phyloP scores from a whole-genome alignment of 2,888 invertebrate genomes.

The Ecliptopera silaceata region DNA sequence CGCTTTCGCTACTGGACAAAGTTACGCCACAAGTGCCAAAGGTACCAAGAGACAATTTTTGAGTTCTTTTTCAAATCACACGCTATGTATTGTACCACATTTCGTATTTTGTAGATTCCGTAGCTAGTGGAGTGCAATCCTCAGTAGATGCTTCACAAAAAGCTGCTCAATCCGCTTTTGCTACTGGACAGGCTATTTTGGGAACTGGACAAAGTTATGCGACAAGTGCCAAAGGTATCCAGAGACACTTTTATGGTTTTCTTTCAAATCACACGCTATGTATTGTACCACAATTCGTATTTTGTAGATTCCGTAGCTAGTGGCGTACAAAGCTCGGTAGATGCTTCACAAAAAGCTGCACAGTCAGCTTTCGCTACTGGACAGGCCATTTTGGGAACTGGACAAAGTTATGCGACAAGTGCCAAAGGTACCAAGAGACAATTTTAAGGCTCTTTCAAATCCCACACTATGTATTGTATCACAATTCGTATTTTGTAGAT shows the following conservation, averaged over 20 bases:
- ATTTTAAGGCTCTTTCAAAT: no score
- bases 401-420: slow-evolving; percentile 41
- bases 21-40: slow-evolving; percentile 49
- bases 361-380: slow-evolving; percentile 44
- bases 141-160: slow-evolving; percentile 58
- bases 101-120: slow-evolving; percentile 56
- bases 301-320: slow-evolving; percentile 43
- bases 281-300: no score
- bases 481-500: slow-evolving; percentile 63
- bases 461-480: no score
- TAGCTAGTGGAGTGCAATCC: slow-evolving; percentile 51
- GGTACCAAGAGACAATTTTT: slow-evolving; percentile 35
- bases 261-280: no score
- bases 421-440: slow-evolving; percentile 52
- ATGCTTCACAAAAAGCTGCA: slow-evolving; percentile 51
- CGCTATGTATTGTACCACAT: neutral
- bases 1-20: slow-evolving; percentile 49
- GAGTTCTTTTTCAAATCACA: no score
- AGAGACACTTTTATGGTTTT: no score
- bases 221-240: no score
- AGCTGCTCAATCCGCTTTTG: slow-evolving; percentile 53
- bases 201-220: slow-evolving; percentile 54
- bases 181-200: slow-evolving; percentile 50
- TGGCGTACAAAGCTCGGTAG: slow-evolving; percentile 47
- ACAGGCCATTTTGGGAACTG: slow-evolving; percentile 37